A percentile compares a stretch with the other conserved stretches of the same genome.
These are phyloP conservation scores for Oreonectes daqikongensis DNA, from an alignment of 2,797 vertebrate genomes.

Conservation along the genomic window DNA sequence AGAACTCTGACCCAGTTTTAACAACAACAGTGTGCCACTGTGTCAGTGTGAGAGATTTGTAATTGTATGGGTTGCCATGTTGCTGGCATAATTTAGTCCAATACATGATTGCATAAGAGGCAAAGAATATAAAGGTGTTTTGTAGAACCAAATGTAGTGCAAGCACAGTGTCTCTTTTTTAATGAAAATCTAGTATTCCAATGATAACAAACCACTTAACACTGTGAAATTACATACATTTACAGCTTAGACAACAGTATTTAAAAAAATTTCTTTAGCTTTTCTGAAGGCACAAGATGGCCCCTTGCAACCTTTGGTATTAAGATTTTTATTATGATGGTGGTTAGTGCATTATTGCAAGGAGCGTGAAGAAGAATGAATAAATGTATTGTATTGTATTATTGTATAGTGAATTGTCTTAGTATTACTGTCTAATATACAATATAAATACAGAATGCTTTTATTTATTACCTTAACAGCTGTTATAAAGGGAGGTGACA, in stretches of 20 bases:
- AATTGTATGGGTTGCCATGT: not conserved
- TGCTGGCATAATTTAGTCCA: not conserved
- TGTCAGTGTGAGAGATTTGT: not conserved
- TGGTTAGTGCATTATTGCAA: not conserved
- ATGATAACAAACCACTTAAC: not conserved
- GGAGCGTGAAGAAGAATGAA: too few relatives aligned
- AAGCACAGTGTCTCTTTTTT: not conserved
- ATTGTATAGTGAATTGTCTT: too few relatives aligned
- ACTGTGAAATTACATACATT: not conserved
- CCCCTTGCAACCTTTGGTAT: not conserved
- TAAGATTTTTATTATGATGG: not conserved
- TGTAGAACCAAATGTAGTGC: not conserved
- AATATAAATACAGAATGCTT: too few relatives aligned
- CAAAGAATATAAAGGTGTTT: not conserved
- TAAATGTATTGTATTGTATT: too few relatives aligned
- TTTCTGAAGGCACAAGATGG: not conserved
- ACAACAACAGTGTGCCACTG: not conserved
- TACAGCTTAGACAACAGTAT: not conserved
- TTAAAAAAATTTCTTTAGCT: not conserved
- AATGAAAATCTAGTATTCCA: not conserved
- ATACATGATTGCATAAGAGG: not conserved
- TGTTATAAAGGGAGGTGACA: not conserved
- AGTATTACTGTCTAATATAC: not conserved
- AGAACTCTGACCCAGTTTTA: conserved; percentile 4
- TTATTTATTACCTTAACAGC: not conserved